Evolutionary conservation across 2,797 vertebrate species (phyloP), one percentile per base, ranked within the genome.

Genomic region (Platalea minor): DNA sequence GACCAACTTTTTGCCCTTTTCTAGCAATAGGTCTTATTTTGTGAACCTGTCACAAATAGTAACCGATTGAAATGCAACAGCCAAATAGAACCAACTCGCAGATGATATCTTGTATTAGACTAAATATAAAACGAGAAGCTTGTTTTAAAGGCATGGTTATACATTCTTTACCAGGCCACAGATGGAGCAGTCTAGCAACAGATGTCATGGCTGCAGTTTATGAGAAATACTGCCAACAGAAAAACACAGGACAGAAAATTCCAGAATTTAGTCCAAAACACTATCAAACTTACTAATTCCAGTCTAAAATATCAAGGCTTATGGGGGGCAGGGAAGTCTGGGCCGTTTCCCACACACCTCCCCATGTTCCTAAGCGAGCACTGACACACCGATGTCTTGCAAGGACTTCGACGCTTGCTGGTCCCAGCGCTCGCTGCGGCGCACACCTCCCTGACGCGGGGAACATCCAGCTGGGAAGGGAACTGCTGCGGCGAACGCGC

Each of bases 391-490:
- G 61, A 16, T 10, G 61, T 11, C 70, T 51, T n/a, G 51, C 50
- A 15, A 24, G 75, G 75, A 51, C 60, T 56, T 11, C 72, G 16
- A 5, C 25, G 13, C 29, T 17, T 12, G 4, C 1, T 5, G 11
- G 46, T 4, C 5, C 45, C 73, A 14, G n/a, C 8, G 3, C 35
- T 16, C 6, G 16, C 46, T 12, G 51, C 28, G 18, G 54, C 79
- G 9, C 59, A 6, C 23, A 0, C 33, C 60, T 60, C 60, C 45
- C 51, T 11, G 35, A 7, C 35, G 43, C 0, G 0, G 81, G 59
- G 25, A 57, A 43, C 63, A 23, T 31, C 76, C 85, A 13, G 57
- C 67, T 23, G 78, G 69, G 78, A 20, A 24, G 25, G 7, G 4
- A 48, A 35, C 20, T 1, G 10, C 35, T 4, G 3, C 9, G 5